Evolutionary conservation across 2,888 invertebrate species (phyloP).

Genomic region (Tenthredo scrophulariae): DNA sequence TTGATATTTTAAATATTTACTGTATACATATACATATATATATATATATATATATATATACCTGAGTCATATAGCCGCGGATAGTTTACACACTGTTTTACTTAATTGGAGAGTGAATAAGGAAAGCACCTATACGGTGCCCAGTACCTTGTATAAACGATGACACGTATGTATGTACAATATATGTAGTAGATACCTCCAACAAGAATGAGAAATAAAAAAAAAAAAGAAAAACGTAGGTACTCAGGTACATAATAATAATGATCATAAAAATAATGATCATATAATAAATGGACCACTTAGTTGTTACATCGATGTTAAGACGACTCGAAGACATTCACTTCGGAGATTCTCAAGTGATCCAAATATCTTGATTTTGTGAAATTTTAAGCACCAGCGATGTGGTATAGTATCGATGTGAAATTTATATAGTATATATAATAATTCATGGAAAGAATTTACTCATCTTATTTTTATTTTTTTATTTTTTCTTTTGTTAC

Average conservation of each 20-base stretch:
- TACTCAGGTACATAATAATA: neutral
- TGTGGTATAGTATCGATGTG: no score
- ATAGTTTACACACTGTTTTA: neutral
- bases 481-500: no score
- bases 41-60: neutral
- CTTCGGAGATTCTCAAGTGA: neutral
- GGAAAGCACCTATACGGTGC: neutral
- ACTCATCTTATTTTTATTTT: no score
- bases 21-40: neutral
- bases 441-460: no score
- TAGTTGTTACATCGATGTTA: neutral
- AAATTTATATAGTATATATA: no score
- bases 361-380: no score
- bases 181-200: neutral
- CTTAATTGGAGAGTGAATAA: neutral
- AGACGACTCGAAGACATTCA: neutral
- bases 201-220: neutral
- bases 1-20: neutral
- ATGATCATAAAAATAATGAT: neutral
- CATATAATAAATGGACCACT: constrained; percentile 6
- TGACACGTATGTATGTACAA: neutral
- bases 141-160: neutral
- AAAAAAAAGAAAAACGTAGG: neutral
- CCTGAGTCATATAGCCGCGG: neutral
- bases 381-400: no score